Conservation (phyloP, 2,888 invertebrate genomes). For the Homarus gammarus region DNA sequence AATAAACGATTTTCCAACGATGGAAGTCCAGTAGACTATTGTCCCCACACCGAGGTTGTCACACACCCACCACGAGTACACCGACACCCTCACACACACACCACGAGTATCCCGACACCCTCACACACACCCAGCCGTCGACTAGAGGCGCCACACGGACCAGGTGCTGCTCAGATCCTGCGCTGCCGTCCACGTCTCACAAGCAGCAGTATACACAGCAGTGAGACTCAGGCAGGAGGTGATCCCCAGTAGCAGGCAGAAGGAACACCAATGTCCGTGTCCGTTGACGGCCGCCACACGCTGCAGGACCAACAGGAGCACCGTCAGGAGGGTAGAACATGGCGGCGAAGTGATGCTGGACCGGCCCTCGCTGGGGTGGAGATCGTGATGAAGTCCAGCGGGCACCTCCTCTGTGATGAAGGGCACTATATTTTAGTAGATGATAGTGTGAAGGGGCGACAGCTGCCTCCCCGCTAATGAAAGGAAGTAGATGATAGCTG, state of each 20-base stretch:
- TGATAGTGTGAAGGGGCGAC: not conserved
- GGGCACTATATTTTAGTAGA: not conserved
- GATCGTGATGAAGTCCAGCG: not conserved
- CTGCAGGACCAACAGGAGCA: not conserved
- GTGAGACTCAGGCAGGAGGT: not conserved
- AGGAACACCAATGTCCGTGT: not conserved
- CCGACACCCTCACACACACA: too few relatives aligned
- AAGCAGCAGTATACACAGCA: not conserved
- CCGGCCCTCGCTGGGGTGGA: not conserved
- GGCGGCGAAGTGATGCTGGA: not conserved
- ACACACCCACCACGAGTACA: too few relatives aligned
- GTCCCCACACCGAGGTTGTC: too few relatives aligned
- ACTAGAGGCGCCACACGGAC: not conserved
- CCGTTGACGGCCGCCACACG: not conserved
- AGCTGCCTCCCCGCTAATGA: too few relatives aligned
- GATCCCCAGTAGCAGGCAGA: not conserved
- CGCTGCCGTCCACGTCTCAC: not conserved
- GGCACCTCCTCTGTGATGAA: conserved; percentile 5
- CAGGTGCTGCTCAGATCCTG: not conserved
- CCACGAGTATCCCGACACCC: too few relatives aligned
- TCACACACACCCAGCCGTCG: not conserved
- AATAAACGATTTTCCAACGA: not conserved
- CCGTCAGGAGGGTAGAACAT: not conserved
- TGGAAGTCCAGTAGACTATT: not conserved
- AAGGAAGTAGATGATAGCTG: too few relatives aligned